Base-by-base conservation (phyloP, 2,888 invertebrate genomes). In the Diploptera punctata region DNA sequence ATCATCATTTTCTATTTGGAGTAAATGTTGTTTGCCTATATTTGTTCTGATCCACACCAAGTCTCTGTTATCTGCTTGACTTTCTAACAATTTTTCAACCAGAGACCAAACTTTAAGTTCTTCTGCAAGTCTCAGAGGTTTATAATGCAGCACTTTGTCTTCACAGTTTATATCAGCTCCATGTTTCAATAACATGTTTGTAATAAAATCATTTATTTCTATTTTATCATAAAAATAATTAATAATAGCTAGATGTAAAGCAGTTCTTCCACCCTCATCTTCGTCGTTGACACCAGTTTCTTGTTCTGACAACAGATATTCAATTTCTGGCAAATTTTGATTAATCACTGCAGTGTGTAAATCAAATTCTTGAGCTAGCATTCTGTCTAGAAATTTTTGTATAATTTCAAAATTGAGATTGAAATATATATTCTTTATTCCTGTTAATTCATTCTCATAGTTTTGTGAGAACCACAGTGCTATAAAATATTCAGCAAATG, bases 401-500 rank as follows among this genome's bases (percentile, higher is more conserved):
- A 74, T 43, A 10, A 71, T 31, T 67, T 68, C 61, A 43, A 54
- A 65, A 13, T 47, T 67, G 2, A 31, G 62, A 7, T 26, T 49
- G 24, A 52, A 72, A n/a, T 72, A 31, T 29, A 61, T 38, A 49
- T 68, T 26, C 21, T 69, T 18, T 2, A 69, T 19, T 18, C 68
- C 69, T 4, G 33, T 13, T 47, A n/a, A 7, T 13, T 65, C 65
- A 29, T 71, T 52, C 1, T 26, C 47, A 5, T 18, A 62, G 43
- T 74, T 67, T 18, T 31, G 9, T 1, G 54, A 62, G 13, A 72
- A 65, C 72, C 72, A 74, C 16, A 31, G 19, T 3, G 72, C 74
- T 9, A 60, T 69, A 19, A 74, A 74, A 24, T 54, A 74, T 54
- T 74, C 74, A 1, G 69, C 71, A 68, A 74, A 74, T 1, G 69